Conservation (phyloP, 2,888 invertebrate species). For the Epinotia ramella region DNA sequence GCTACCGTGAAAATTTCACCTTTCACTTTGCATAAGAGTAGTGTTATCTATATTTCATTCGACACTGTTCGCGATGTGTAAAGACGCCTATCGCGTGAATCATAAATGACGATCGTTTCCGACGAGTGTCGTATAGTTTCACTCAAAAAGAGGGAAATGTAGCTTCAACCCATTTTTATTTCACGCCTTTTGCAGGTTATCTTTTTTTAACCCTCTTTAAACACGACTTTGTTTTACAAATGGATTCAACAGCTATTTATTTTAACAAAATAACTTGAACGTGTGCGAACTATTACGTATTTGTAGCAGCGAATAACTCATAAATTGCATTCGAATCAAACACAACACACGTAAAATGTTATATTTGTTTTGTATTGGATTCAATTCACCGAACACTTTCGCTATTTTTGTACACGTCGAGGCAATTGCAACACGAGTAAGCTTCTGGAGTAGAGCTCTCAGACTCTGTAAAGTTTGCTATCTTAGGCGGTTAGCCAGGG, state of each 20-base stretch:
- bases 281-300: slow-evolving; percentile 18
- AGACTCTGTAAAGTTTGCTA: slow-evolving; percentile 72
- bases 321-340: slow-evolving; percentile 39
- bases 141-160: slow-evolving; percentile 52
- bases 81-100: slow-evolving; percentile 77
- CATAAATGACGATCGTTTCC: slow-evolving; percentile 78
- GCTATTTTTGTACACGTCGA: slow-evolving; percentile 80
- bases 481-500: slow-evolving; percentile 60
- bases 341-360: slow-evolving; percentile 50
- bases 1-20: slow-evolving; percentile 73
- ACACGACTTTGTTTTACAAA: slow-evolving; percentile 5
- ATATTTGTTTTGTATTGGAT: slow-evolving; percentile 65
- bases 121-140: slow-evolving; percentile 65
- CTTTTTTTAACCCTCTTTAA: neutral
- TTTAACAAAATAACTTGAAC: slow-evolving; percentile 22
- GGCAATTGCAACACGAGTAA: slow-evolving; percentile 77
- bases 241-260: neutral
- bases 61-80: slow-evolving; percentile 68
- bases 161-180: slow-evolving; percentile 19
- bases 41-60: slow-evolving; percentile 77
- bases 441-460: slow-evolving; percentile 77
- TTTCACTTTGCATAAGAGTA: slow-evolving; percentile 76
- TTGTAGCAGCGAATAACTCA: slow-evolving; percentile 29
- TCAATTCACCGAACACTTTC: slow-evolving; percentile 73
- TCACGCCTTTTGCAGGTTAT: slow-evolving; percentile 3